Base-by-base conservation (phyloP, 2,797 vertebrate genomes). In the Phrynocephalus vlangalii region DNA sequence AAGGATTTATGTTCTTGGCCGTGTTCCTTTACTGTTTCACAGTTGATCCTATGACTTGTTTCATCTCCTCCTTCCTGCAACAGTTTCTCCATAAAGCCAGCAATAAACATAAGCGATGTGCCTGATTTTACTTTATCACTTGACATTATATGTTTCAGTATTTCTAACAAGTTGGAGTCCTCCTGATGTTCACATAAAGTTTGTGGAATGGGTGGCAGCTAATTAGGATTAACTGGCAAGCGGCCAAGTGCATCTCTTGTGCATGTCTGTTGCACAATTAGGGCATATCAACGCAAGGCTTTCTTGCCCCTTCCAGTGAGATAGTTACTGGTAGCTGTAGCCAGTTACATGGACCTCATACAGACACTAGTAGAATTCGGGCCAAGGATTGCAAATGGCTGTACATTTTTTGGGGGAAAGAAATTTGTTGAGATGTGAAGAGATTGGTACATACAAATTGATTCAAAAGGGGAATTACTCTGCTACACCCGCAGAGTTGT, bases 1-100 rank as follows among this genome's bases (percentile, higher is more conserved):
- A 26, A 75, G 73, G 22, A 22, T 22, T 48, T 68, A 79, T 38
- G 10, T 85, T 7, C 56, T 88, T 79, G 80, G 48, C 44, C 52
- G 88, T 83, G n/a, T 86, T 70, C 3, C 8, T 87, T 63, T 66
- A 78, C 84, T 91, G 81, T 75, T 88, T 82, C 84, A 80, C 52
- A 56, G 68, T 68, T 50, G 48, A 26, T 72, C 48, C 28, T 56
- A 13, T 83, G 82, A 50, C 28, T 56, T 83, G 22, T 30, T 56
- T 16, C 9, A 33, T 72, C 48, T 56, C n/a, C 18, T n/a, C 7
- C 60, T 63, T 63, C 18, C 16, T 63, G 60, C 20, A 86, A 26
- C 67, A 68, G 20, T 79, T 79, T 33, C 52, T n/a, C n/a, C 18
- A 79, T 63, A n/a, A 79, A 79, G 63, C 18, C 52, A 79, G 16